A percentile compares a stretch with the other conserved stretches of the same genome.
Conservation (phyloP, 1,140 invertebrate species). For the Caenorhabditis remanei region DNA sequence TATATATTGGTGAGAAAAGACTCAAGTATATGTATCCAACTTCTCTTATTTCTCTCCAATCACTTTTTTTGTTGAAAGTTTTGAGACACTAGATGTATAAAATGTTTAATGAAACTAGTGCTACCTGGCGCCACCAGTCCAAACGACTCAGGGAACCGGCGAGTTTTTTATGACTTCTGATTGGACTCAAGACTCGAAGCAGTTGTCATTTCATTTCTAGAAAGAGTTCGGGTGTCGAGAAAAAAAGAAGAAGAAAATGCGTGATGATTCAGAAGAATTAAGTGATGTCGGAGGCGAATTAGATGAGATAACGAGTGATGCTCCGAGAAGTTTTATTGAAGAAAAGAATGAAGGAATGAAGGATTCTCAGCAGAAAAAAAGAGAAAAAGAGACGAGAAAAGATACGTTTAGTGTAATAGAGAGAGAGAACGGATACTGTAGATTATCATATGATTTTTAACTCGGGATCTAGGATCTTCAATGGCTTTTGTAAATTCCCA, state of each 20-base stretch:
- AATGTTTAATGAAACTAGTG: slow-evolving; percentile 46
- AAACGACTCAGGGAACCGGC: background rate
- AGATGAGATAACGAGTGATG: slow-evolving; percentile 38
- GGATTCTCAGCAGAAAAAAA: background rate
- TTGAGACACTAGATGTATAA: slow-evolving; percentile 27
- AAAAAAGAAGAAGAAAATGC: background rate
- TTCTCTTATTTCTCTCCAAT: slow-evolving; percentile 33
- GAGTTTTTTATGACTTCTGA: slow-evolving; percentile 40
- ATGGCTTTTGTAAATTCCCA: no score
- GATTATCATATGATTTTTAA: no score
- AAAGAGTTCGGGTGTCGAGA: background rate
- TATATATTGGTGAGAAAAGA: background rate
- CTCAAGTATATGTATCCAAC: background rate
- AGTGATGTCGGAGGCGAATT: slow-evolving; percentile 9
- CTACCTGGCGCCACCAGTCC: slow-evolving; percentile 46
- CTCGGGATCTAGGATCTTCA: no score
- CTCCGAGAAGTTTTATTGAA: background rate
- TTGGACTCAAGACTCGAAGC: background rate
- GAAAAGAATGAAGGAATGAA: background rate
- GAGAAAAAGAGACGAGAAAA: background rate
- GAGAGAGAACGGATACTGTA: no score
- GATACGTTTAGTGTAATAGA: background rate
- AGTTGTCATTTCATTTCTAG: slow-evolving; percentile 12
- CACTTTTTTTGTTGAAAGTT: slow-evolving; percentile 35
- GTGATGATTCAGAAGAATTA: slow-evolving; percentile 20